Percentiles rank a stretch among this genome's conserved stretches.
phyloP scores from a whole-genome alignment of 1,140 invertebrate genomes.

The Cyclina sinensis region DNA sequence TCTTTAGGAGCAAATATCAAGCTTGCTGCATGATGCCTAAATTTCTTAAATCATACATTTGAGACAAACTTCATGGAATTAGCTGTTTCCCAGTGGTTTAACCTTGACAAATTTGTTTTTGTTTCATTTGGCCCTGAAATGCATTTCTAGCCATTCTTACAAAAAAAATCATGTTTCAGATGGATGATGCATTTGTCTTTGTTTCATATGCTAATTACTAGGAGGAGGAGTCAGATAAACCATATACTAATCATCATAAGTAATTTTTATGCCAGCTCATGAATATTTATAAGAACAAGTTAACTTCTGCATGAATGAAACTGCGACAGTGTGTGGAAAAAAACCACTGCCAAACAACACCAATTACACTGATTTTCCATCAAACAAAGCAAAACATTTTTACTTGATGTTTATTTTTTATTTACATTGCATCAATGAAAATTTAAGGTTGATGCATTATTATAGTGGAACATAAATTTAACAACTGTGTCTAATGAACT shows the following conservation, averaged over 20 bases:
- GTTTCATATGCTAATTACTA: too few species aligned
- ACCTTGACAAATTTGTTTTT: too few species aligned
- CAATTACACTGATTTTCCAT: not conserved
- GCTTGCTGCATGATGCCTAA: too few species aligned
- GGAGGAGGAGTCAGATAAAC: not conserved
- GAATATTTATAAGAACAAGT: not conserved
- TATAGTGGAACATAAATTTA: not conserved
- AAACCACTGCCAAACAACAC: not conserved
- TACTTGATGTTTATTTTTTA: not conserved
- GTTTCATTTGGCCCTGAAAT: too few species aligned
- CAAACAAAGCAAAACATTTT: not conserved
- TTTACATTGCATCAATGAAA: constrained; percentile 18
- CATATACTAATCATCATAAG: not conserved
- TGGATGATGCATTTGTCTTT: too few species aligned
- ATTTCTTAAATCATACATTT: too few species aligned
- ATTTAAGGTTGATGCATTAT: constrained; percentile 10
- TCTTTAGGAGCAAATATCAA: too few species aligned
- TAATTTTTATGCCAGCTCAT: not conserved
- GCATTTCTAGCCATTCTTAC: too few species aligned
- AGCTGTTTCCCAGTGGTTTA: too few species aligned
- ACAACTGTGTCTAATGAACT: constrained; percentile 7
- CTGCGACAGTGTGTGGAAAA: not conserved
- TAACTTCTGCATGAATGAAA: constrained; percentile 31
- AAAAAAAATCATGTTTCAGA: too few species aligned
- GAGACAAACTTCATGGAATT: too few species aligned